These are phyloP conservation scores for Cynodonichthys magdalenae DNA, from an alignment of 2,797 vertebrate genomes.

Conservation along the genomic window DNA sequence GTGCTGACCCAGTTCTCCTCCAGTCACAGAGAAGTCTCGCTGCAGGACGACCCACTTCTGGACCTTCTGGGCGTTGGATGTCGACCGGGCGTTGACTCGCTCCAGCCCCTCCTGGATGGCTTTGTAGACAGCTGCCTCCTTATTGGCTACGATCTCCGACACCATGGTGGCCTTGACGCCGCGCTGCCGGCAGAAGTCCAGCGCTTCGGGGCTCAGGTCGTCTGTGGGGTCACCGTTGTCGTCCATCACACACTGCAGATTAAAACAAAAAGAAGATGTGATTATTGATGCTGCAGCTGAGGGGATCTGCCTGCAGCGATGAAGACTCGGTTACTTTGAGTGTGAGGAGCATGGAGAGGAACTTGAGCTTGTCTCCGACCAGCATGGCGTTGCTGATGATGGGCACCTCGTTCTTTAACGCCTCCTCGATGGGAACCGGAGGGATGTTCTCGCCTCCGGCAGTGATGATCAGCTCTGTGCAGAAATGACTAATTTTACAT, in stretches of 20 bases:
- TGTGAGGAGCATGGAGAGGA: conserved; percentile 84
- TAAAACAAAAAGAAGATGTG: not conserved
- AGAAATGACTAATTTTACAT: not conserved
- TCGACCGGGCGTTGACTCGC: conserved; percentile 70
- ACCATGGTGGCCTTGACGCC: conserved; percentile 63
- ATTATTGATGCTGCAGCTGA: not conserved
- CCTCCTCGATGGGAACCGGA: conserved; percentile 82
- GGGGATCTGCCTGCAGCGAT: not conserved
- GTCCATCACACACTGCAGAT: conserved; percentile 72
- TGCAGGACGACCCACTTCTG: conserved; percentile 69
- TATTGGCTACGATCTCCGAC: conserved; percentile 74
- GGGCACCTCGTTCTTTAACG: conserved; percentile 73
- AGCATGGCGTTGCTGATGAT: conserved; percentile 84
- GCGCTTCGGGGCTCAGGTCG: conserved; percentile 68
- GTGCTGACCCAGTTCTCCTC: conserved; percentile 77
- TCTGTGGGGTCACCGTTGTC: conserved; percentile 79
- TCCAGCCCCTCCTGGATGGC: conserved; percentile 81
- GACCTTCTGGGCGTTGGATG: conserved; percentile 79
- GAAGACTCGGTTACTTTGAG: conserved; percentile 75
- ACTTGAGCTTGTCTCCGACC: conserved; percentile 84
- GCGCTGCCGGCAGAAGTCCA: conserved; percentile 66
- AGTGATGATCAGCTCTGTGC: conserved; percentile 84
- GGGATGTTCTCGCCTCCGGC: conserved; percentile 85
- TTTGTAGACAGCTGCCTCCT: conserved; percentile 76
- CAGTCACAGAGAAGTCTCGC: conserved; percentile 59